phyloP scores from a whole-genome alignment of 2,888 invertebrate species.

The Nephrotoma flavescens region DNA sequence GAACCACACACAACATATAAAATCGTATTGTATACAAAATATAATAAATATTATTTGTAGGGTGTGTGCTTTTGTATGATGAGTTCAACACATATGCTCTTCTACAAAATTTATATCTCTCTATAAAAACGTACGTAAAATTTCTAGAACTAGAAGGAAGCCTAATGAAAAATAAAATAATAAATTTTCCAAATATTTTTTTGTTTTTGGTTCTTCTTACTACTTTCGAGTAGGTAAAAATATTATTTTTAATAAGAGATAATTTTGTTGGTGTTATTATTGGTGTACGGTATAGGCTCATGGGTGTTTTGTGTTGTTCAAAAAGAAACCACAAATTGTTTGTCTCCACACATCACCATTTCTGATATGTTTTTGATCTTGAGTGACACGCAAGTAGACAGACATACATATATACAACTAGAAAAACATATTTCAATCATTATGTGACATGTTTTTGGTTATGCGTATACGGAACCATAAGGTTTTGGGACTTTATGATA shows the following conservation, averaged over 20 bases:
- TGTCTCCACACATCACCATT: no score
- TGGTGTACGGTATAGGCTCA: no score
- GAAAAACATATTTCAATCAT: background rate
- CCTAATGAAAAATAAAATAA: background rate
- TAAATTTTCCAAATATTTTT: background rate
- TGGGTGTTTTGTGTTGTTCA: no score
- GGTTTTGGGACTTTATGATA: background rate
- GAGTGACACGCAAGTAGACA: background rate
- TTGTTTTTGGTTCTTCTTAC: background rate
- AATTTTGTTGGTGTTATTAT: background rate
- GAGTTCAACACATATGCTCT: background rate
- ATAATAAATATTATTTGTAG: background rate
- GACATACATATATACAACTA: background rate
- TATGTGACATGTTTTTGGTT: background rate
- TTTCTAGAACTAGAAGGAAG: background rate
- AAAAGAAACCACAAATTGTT: no score
- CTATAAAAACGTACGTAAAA: no score
- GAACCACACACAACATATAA: background rate
- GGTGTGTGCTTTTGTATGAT: background rate
- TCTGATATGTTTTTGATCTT: background rate
- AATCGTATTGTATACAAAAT: background rate
- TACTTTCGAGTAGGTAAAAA: background rate
- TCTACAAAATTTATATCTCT: background rate
- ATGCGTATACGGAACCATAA: background rate
- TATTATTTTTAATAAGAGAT: background rate